Percentiles rank a stretch among this genome's conserved stretches.
Conservation (phyloP, 2,888 invertebrate genomes). For the Periphyllus acericola region DNA sequence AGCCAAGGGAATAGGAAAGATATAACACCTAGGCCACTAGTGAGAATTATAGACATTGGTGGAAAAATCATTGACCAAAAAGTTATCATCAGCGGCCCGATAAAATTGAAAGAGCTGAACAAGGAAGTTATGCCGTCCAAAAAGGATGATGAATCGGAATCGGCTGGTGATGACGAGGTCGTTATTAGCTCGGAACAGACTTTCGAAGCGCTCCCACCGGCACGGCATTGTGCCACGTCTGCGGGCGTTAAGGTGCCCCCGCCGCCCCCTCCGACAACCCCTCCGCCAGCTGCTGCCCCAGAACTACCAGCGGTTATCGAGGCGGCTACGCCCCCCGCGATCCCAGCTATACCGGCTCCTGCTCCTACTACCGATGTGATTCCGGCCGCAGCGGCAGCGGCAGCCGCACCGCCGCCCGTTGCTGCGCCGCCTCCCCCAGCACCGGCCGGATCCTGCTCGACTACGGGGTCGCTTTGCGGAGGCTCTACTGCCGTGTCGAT, state of each 20-base stretch:
- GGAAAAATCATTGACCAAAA: conserved; percentile 73
- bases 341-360: conserved; percentile 62
- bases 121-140: conserved; percentile 19
- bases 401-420: conserved; percentile 64
- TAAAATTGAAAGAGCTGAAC: conserved; percentile 64
- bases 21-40: conserved; percentile 73
- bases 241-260: conserved; percentile 65
- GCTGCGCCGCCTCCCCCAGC: conserved; percentile 62
- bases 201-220: conserved; percentile 8
- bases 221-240: conserved; percentile 7
- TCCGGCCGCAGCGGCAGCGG: conserved; percentile 62
- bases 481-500: conserved; percentile 65
- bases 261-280: conserved; percentile 10
- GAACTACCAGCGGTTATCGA: not conserved
- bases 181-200: conserved; percentile 48
- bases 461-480: conserved; percentile 65
- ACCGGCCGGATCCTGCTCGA: conserved; percentile 62
- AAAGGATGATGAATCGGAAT: conserved; percentile 67
- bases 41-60: conserved; percentile 74
- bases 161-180: conserved; percentile 68
- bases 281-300: conserved; percentile 33
- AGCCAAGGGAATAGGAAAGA: conserved; percentile 76
- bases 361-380: conserved; percentile 62
- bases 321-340: conserved; percentile 50
- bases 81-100: conserved; percentile 73